Base-by-base conservation (phyloP, 2,888 invertebrate species). In the Tetragonula carbonaria region DNA sequence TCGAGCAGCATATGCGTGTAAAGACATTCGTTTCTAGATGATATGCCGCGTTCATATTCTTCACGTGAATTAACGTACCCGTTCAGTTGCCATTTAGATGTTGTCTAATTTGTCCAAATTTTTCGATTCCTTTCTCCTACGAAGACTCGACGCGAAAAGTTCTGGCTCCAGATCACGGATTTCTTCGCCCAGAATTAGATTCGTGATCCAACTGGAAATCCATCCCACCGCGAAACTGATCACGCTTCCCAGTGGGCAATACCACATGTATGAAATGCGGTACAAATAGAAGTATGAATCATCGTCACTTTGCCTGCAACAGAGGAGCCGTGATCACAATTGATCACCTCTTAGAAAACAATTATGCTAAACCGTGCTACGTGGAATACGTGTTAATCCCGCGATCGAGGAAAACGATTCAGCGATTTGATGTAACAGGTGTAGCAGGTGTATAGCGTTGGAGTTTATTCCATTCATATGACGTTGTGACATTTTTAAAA, bases 181-280 rank as follows among this genome's bases (percentile, higher is more conserved):
- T 65, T 82, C 76, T 21, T 83, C 76, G 6, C 80, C 82, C 5
- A 66, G 71, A 50, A 86, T 66, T n/a, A 74, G 59, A 8, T 73
- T 85, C n/a, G 77, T 77, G 5, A 89, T 74, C 85, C 82, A 80
- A 28, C 92, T 92, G 65, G 80, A 74, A 23, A 92, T 51, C 74
- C 85, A 82, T 67, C 94, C 94, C 13, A 88, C 65, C 68, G 89
- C 16, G 8, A 92, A 28, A 66, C 91, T 91, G 45, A 89, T 62
- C 71, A 92, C 23, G 51, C 91, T 93, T 62, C 93, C 93, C 33
- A 94, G 55, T 2, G 93, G 92, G 68, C 93, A 90, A 81, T 93
- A 94, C 93, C 93, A 93, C 92, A 93, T 87, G 84, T 94, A 93
- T 8, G 93, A 94, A 79, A 94, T 89, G 57, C 93, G 91, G 83